A percentile compares a stretch with the other conserved stretches of the same genome.
Evolutionary conservation across 2,113 vertebrate species (phyloP).

Genomic region (Trinectes maculatus): DNA sequence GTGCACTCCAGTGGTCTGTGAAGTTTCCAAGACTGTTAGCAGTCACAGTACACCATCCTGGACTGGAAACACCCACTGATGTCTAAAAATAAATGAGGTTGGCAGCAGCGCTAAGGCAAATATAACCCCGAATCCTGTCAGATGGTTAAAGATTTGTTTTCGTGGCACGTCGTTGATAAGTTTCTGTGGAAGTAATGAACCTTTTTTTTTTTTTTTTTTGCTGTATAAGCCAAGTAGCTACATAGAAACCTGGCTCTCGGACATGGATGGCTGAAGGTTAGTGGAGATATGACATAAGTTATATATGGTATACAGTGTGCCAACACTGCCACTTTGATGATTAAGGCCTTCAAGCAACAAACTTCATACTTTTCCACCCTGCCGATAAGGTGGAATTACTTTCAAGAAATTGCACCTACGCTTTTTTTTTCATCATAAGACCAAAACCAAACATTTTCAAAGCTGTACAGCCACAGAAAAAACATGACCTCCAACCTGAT

Average conservation of each 20-base stretch:
- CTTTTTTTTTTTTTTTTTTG: too few species aligned
- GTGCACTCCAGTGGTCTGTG: conserved; percentile 39
- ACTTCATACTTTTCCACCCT: background rate
- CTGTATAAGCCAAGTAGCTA: background rate
- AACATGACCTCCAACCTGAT: too few species aligned
- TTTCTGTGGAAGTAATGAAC: conserved; percentile 30
- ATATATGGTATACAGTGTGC: conserved; percentile 22
- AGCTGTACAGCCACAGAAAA: background rate
- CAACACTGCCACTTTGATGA: conserved; percentile 8
- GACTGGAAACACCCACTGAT: conserved; percentile 63
- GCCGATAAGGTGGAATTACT: conserved; percentile 46
- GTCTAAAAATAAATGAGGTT: conserved; percentile 67
- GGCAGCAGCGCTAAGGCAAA: conserved; percentile 31
- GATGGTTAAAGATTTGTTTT: conserved; percentile 40
- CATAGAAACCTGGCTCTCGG: conserved; percentile 4
- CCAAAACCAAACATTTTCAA: background rate
- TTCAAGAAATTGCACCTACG: conserved; percentile 22
- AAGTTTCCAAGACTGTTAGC: conserved; percentile 56
- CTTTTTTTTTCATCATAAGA: background rate
- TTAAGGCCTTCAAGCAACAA: conserved; percentile 22
- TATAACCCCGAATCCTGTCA: conserved; percentile 42
- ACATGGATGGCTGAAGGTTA: conserved; percentile 27
- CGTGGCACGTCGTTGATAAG: conserved; percentile 16
- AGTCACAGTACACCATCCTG: conserved; percentile 46
- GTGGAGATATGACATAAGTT: conserved; percentile 7